Evolutionary conservation across 1,140 invertebrate species (phyloP).

Genomic region (Leptopilina clavipes): DNA sequence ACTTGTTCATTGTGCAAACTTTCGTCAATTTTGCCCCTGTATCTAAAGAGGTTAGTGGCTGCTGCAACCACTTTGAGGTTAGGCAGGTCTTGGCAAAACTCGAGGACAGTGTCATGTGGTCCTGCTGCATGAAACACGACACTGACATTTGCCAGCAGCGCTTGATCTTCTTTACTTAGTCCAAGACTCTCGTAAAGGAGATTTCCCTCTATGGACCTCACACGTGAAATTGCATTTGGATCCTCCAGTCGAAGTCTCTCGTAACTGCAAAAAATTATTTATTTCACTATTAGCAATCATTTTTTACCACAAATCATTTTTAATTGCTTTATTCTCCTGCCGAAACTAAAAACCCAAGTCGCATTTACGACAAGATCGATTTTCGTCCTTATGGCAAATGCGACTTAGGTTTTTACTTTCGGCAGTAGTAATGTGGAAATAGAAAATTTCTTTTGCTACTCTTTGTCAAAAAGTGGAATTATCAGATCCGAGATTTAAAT

Average conservation of each 20-base stretch:
- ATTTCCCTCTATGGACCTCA: constrained; percentile 62
- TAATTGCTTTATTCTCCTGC: too few relatives aligned
- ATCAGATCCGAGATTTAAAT: too few relatives aligned
- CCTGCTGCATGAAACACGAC: constrained; percentile 62
- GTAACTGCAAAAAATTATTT: constrained; percentile 53
- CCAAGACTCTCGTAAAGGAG: constrained; percentile 58
- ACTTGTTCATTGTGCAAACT: constrained; percentile 43
- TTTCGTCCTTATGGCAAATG: too few relatives aligned
- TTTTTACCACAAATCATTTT: too few relatives aligned
- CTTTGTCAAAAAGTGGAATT: too few relatives aligned
- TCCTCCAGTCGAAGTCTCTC: constrained; percentile 57
- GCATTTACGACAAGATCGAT: too few relatives aligned
- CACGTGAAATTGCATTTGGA: constrained; percentile 55
- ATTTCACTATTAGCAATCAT: too few relatives aligned
- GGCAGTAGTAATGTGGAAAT: too few relatives aligned
- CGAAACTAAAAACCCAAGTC: too few relatives aligned
- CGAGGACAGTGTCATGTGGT: constrained; percentile 49
- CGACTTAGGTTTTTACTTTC: too few relatives aligned
- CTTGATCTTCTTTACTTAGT: constrained; percentile 39
- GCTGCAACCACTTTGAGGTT: constrained; percentile 46
- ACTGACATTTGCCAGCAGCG: constrained; percentile 52
- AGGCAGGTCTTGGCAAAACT: constrained; percentile 56
- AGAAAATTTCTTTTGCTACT: too few relatives aligned
- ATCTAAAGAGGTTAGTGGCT: constrained; percentile 50
- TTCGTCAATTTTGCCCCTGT: constrained; percentile 50